These are phyloP conservation scores for Trematomus loennbergii DNA, from an alignment of 2,113 vertebrate species.

Conservation along the genomic window DNA sequence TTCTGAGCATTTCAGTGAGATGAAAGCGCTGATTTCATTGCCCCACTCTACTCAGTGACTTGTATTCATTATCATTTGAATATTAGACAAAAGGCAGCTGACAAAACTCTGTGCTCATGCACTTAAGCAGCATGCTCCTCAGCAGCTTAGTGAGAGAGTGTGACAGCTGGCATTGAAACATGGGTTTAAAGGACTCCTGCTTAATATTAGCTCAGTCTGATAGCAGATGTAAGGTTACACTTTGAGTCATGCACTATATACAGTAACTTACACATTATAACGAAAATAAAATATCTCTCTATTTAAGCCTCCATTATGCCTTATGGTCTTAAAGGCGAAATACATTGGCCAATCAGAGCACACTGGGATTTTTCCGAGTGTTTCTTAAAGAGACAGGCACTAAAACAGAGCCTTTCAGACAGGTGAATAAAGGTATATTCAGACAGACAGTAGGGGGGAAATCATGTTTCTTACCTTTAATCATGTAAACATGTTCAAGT, in stretches of 20 bases:
- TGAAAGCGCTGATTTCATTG: not conserved
- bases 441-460: no score
- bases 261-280: not conserved
- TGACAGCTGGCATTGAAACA: constrained; percentile 14
- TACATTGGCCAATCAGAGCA: no score
- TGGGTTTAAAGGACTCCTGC: not conserved
- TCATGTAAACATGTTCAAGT: no score
- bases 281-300: not conserved
- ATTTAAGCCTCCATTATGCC: not conserved
- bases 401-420: no score
- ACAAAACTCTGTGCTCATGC: not conserved
- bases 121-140: not conserved
- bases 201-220: not conserved
- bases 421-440: no score
- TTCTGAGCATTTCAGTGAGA: not conserved
- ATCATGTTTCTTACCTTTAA: no score
- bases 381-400: no score
- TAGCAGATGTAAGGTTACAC: not conserved
- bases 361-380: no score
- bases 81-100: constrained; percentile 1
- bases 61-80: constrained; percentile 6
- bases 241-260: not conserved
- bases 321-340: not conserved
- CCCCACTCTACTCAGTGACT: not conserved
- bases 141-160: constrained; percentile 1